These are phyloP conservation scores for Lamellibrachia luymesi DNA, from an alignment of 1,140 invertebrate species.

Conservation along the genomic window DNA sequence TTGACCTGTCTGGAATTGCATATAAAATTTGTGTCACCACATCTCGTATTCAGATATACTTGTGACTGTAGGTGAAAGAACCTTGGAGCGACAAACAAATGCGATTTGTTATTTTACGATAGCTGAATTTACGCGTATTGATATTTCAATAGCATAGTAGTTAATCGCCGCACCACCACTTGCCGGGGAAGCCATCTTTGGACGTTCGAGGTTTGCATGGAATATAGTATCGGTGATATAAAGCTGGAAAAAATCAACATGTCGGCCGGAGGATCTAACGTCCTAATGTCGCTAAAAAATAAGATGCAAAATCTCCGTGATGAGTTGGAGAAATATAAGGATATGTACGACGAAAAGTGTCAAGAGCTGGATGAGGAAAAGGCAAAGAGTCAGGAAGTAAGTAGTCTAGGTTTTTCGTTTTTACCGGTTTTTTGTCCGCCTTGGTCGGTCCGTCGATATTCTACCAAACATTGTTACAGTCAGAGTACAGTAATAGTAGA, in stretches of 20 bases:
- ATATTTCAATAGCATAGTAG: constrained; percentile 2
- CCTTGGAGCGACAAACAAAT: neutral
- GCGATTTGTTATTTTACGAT: neutral
- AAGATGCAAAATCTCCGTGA: constrained; percentile 98
- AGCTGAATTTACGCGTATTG: neutral
- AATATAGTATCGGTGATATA: neutral
- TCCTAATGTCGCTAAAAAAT: constrained; percentile 79
- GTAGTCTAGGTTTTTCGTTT: constrained; percentile 28
- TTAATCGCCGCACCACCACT: neutral
- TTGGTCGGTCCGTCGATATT: neutral
- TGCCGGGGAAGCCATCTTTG: neutral
- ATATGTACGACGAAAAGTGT: constrained; percentile 55
- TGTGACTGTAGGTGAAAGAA: neutral
- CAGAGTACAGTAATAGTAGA: neutral
- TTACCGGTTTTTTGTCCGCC: neutral
- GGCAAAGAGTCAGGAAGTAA: constrained; percentile 67
- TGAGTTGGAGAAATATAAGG: constrained; percentile 96
- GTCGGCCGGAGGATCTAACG: constrained; percentile 18
- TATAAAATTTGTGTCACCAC: neutral
- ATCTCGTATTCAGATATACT: neutral
- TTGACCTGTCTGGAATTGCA: constrained; percentile 4
- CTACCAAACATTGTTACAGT: neutral
- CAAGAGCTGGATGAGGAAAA: constrained; percentile 74
- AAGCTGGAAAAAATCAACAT: neutral
- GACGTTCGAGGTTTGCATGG: neutral